Evolutionary conservation across 2,113 vertebrate species (phyloP).

Genomic region (Myrmophylax atrothorax): DNA sequence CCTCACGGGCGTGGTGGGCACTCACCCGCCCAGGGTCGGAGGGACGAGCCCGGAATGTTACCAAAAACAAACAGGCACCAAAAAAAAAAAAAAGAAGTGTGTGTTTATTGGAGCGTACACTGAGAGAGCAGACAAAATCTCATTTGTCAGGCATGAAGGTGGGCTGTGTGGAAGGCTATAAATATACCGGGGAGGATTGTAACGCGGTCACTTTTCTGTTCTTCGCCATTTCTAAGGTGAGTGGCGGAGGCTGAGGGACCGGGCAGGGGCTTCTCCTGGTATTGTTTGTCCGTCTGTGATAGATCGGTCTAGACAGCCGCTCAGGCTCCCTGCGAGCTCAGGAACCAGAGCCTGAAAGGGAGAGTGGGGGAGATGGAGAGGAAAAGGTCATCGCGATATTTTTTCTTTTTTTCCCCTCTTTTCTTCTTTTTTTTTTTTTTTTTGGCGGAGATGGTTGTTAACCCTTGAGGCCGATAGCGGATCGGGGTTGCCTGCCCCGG

Average conservation of each 20-base stretch:
- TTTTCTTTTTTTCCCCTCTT: not conserved
- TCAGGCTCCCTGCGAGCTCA: conserved; percentile 78
- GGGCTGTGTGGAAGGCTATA: conserved; percentile 56
- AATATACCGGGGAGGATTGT: conserved; percentile 33
- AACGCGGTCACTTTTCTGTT: conserved; percentile 56
- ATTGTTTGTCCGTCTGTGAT: conserved; percentile 77
- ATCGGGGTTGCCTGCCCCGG: not conserved
- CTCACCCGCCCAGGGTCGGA: too few species aligned
- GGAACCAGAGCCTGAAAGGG: conserved; percentile 61
- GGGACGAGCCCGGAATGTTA: too few species aligned
- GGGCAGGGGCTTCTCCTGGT: conserved; percentile 65
- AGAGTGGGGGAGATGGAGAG: conserved; percentile 61
- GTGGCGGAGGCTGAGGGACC: conserved; percentile 46
- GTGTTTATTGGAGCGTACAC: conserved; percentile 61
- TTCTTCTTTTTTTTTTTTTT: not conserved
- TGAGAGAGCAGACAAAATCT: conserved; percentile 58
- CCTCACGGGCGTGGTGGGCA: too few species aligned
- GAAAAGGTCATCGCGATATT: conserved; percentile 65
- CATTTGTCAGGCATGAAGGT: conserved; percentile 70
- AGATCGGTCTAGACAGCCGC: conserved; percentile 84
- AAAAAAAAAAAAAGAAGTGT: not conserved
- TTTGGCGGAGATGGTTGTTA: conserved; percentile 28
- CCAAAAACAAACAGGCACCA: too few species aligned
- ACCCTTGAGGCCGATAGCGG: conserved; percentile 41
- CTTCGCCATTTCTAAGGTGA: conserved; percentile 69